A percentile compares a stretch with the other conserved stretches of the same genome.
phyloP scores from a whole-genome alignment of 2,888 invertebrate species.

The Adelognathus sp. region DNA sequence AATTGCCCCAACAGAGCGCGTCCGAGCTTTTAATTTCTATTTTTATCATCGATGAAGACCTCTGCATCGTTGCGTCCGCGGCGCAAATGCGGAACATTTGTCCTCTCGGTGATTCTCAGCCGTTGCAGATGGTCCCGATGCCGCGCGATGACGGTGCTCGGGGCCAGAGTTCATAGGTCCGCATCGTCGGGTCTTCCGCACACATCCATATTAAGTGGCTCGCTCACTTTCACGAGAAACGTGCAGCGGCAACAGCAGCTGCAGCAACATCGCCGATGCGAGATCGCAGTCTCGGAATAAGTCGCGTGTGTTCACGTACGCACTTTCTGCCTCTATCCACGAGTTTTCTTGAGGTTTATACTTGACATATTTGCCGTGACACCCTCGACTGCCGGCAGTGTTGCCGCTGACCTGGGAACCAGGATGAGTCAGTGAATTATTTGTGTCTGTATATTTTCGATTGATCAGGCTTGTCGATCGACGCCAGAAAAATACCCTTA shows the following conservation, averaged over 20 bases:
- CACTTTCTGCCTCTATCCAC: neutral
- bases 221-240: constrained; percentile 69
- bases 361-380: neutral
- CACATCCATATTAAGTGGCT: constrained; percentile 75
- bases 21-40: neutral
- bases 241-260: constrained; percentile 6
- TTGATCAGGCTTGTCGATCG: too few relatives aligned
- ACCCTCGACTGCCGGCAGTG: neutral
- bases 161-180: constrained; percentile 75
- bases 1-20: neutral
- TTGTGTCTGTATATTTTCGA: too few relatives aligned
- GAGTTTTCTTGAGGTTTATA: neutral
- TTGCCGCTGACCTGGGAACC: too few relatives aligned
- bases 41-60: neutral
- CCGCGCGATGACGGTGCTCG: constrained; percentile 16
- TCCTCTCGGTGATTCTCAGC: neutral
- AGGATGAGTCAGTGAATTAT: too few relatives aligned
- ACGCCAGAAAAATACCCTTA: too few relatives aligned
- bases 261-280: neutral
- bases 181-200: constrained; percentile 67
- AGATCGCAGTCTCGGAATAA: neutral
- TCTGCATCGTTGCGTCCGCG: neutral
- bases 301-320: neutral
- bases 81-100: constrained; percentile 19
- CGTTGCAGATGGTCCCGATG: constrained; percentile 69